A percentile compares a stretch with the other conserved stretches of the same genome.
Evolutionary conservation across 2,797 vertebrate genomes (phyloP).

Genomic region (Poeciliopsis turneri): DNA sequence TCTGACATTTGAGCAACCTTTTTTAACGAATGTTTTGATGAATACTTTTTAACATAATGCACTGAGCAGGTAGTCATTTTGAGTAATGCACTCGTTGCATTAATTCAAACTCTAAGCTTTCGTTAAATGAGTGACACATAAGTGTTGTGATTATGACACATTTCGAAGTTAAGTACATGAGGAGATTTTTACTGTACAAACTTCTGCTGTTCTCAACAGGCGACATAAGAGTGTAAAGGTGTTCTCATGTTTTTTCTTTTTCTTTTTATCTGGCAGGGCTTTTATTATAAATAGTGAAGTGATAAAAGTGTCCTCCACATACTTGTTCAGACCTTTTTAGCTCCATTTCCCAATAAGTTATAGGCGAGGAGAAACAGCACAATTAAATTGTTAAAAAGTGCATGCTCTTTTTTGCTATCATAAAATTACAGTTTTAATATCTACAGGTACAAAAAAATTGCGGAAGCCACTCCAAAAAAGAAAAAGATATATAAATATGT

Average conservation of each 20-base stretch:
- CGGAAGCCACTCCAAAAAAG: neutral
- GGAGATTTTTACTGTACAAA: constrained; percentile 21
- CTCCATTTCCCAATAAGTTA: neutral
- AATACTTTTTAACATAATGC: constrained; percentile 5
- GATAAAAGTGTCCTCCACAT: neutral
- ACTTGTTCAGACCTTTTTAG: neutral
- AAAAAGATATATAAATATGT: neutral
- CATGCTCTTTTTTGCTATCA: neutral
- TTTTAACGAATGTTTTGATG: neutral
- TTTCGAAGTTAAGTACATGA: constrained; percentile 39
- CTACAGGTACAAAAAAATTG: neutral
- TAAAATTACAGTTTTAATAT: neutral
- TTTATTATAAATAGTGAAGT: neutral
- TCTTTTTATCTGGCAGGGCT: neutral
- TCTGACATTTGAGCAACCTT: neutral
- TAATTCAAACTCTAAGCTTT: constrained; percentile 8
- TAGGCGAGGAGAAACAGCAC: neutral
- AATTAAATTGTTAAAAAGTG: neutral
- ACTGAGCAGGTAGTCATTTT: constrained; percentile 12
- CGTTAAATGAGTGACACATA: constrained; percentile 42
- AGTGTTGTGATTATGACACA: constrained; percentile 32
- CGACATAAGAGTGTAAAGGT: neutral
- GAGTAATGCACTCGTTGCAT: constrained; percentile 28
- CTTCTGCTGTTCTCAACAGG: neutral
- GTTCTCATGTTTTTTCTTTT: neutral